A percentile compares a stretch with the other conserved stretches of the same genome.
Evolutionary conservation across 1,140 invertebrate genomes (phyloP).

Genomic region (Tenebrio molitor): DNA sequence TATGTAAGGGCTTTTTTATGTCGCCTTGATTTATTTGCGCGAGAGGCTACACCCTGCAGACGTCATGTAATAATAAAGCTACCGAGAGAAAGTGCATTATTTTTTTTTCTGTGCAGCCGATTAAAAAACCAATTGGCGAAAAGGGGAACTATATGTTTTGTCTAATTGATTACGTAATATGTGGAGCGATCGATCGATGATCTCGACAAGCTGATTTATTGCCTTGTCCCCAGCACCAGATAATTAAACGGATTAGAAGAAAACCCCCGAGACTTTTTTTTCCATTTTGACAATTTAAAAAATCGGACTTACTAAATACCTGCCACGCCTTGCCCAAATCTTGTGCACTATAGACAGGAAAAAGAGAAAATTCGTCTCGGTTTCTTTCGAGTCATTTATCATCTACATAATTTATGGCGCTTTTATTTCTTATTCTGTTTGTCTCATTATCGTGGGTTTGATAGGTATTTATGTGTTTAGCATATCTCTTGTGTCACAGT

Average conservation of each 20-base stretch:
- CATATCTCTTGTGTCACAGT: not conserved
- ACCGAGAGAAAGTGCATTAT: not conserved
- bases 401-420: conserved; percentile 11
- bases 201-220: not conserved
- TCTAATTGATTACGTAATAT: not conserved
- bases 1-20: conserved; percentile 1
- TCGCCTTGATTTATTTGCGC: not conserved
- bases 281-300: not conserved
- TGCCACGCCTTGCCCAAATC: not conserved
- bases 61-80: not conserved
- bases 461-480: not conserved
- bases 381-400: conserved; percentile 8
- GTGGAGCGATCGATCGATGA: not conserved
- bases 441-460: conserved; percentile 5
- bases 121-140: not conserved
- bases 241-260: too few relatives aligned
- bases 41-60: not conserved
- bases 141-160: not conserved
- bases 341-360: conserved; percentile 1
- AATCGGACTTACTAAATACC: not conserved
- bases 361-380: conserved; percentile 4
- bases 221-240: too few relatives aligned
- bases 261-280: not conserved
- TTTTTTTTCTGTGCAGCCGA: not conserved
- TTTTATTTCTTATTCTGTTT: not conserved